phyloP scores from a whole-genome alignment of 2,113 vertebrate genomes.

The Callithrix jacchus region DNA sequence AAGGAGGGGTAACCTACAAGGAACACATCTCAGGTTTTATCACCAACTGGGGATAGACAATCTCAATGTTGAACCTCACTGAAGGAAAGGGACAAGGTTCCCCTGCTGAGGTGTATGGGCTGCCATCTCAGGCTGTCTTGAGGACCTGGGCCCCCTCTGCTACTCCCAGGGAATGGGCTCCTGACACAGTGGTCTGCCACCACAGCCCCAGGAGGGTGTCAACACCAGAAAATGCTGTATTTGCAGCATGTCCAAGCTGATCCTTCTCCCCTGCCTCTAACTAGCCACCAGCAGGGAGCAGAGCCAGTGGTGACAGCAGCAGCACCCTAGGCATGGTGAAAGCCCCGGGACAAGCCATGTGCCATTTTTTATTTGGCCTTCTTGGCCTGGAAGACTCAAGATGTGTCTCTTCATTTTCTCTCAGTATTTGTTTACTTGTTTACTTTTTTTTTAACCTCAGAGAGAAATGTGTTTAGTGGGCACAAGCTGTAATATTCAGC shows the following conservation, averaged over 20 bases:
- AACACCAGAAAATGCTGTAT: conserved; percentile 84
- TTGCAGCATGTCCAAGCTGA: conserved; percentile 63
- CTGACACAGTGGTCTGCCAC: conserved; percentile 79
- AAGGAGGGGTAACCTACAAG: conserved; percentile 66
- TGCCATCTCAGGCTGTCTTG: conserved; percentile 54
- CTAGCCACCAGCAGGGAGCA: conserved; percentile 3
- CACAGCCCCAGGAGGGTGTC: conserved; percentile 75
- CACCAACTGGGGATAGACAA: conserved; percentile 81
- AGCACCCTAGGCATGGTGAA: conserved; percentile 51
- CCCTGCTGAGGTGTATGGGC: conserved; percentile 63
- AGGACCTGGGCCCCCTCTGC: conserved; percentile 67
- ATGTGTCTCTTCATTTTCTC: conserved; percentile 78
- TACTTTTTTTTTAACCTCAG: conserved; percentile 65
- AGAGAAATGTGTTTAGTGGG: conserved; percentile 74
- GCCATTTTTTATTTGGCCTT: conserved; percentile 64
- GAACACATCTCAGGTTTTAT: conserved; percentile 86
- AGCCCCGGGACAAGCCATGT: conserved; percentile 67
- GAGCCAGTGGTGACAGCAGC: conserved; percentile 22
- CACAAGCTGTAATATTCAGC: conserved; percentile 73
- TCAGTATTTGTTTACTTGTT: conserved; percentile 75
- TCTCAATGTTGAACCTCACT: conserved; percentile 75
- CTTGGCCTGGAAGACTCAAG: neutral
- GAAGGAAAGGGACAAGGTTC: conserved; percentile 61
- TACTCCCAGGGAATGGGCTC: conserved; percentile 73
- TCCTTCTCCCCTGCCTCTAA: conserved; percentile 1